Percentiles rank a stretch among this genome's conserved stretches.
These are phyloP conservation scores for Amblyjoppa fuscipennis DNA, from an alignment of 2,888 invertebrate genomes.

Conservation along the genomic window DNA sequence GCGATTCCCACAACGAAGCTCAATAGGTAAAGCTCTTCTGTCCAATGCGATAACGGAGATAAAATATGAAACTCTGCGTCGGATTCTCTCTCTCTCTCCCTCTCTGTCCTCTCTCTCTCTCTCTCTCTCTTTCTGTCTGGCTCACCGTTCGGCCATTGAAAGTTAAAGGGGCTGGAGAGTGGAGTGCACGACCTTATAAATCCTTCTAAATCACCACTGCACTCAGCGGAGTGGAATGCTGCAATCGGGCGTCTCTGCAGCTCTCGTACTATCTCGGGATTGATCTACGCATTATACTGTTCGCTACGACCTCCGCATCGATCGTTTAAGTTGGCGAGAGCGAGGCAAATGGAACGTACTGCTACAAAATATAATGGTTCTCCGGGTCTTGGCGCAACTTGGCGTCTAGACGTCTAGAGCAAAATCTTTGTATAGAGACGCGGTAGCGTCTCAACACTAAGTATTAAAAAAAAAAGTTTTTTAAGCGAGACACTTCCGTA, in stretches of 20 bases:
- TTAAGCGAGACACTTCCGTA: too few species aligned
- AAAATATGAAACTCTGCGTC: conserved; percentile 62
- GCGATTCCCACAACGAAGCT: conserved; percentile 57
- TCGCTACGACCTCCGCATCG: conserved; percentile 14
- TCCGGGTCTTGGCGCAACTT: background rate
- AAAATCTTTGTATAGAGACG: background rate
- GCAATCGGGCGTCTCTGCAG: conserved; percentile 57
- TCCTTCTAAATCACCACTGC: conserved; percentile 66
- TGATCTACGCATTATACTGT: conserved; percentile 49
- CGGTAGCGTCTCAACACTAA: too few species aligned
- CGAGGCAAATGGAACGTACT: background rate
- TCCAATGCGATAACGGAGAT: conserved; percentile 64
- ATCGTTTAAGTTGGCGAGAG: conserved; percentile 43
- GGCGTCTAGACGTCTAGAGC: background rate
- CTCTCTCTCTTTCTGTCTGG: conserved; percentile 25
- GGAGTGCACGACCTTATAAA: conserved; percentile 65
- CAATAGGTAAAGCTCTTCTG: conserved; percentile 63
- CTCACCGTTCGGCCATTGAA: conserved; percentile 28
- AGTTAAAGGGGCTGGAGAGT: conserved; percentile 28
- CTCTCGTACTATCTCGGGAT: conserved; percentile 55
- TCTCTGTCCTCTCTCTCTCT: conserved; percentile 1
- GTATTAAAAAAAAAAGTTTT: too few species aligned
- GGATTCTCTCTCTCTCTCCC: conserved; percentile 49
- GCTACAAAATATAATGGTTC: conserved; percentile 3
- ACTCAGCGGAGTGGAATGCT: conserved; percentile 66